Evolutionary conservation across 2,888 invertebrate genomes (phyloP).

Genomic region (Ctenicera cuprea): DNA sequence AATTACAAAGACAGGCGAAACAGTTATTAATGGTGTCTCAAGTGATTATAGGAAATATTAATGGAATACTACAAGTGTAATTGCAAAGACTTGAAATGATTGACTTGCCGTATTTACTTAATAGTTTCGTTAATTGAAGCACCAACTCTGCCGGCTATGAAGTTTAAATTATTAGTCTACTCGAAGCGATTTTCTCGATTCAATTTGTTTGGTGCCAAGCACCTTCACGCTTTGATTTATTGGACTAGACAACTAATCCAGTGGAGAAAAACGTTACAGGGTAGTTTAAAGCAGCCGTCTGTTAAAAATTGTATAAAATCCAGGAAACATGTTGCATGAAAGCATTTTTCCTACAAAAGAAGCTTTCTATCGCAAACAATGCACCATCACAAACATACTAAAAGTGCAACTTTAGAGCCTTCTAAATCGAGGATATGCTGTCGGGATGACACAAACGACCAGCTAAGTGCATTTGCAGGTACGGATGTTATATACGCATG

Average conservation of each 20-base stretch:
- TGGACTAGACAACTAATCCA: background rate
- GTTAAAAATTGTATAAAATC: conserved; percentile 1
- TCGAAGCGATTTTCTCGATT: conserved; percentile 14
- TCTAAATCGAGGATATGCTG: conserved; percentile 7
- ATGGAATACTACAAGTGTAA: conserved; percentile 21
- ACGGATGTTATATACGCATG: background rate
- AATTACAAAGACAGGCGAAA: conserved; percentile 28
- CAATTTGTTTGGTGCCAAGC: background rate
- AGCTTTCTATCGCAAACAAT: conserved; percentile 19
- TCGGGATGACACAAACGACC: background rate
- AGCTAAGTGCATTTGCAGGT: conserved; percentile 11
- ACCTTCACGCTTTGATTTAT: conserved; percentile 4
- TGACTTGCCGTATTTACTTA: conserved; percentile 13
- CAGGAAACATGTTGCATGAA: background rate
- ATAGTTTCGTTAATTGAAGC: conserved; percentile 6
- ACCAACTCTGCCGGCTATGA: background rate
- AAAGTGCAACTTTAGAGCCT: background rate
- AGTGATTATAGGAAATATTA: conserved; percentile 32
- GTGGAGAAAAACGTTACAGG: background rate
- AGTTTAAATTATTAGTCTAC: conserved; percentile 21
- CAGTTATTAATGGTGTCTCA: conserved; percentile 16
- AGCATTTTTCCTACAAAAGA: background rate
- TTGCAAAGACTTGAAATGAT: conserved; percentile 19
- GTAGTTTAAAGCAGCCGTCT: background rate
- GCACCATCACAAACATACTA: background rate